Conservation (phyloP, 2,113 vertebrate species). For the Mixornis gularis region DNA sequence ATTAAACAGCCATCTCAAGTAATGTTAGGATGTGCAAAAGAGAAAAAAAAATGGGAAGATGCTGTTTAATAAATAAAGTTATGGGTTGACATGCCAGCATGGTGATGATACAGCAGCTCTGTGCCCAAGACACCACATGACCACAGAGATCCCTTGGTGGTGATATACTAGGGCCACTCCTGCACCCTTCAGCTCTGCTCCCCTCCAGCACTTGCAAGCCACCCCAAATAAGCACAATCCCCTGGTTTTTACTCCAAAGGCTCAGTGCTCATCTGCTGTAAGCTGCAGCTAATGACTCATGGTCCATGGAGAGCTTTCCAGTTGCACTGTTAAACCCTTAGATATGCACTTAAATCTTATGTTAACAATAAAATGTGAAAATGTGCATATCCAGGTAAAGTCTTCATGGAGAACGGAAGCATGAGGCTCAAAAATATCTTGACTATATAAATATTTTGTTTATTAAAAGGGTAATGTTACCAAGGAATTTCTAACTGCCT, state of each 20-base stretch:
- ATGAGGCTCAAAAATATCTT: background rate
- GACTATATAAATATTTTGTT: background rate
- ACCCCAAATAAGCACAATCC: background rate
- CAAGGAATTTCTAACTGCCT: background rate
- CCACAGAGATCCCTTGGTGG: background rate
- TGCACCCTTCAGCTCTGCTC: accelerated
- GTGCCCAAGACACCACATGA: background rate
- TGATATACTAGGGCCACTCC: background rate
- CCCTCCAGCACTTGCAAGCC: accelerated
- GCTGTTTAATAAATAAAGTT: background rate
- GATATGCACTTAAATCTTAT: background rate
- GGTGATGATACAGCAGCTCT: background rate
- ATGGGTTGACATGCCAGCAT: background rate
- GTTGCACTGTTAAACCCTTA: background rate
- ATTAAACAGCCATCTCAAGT: background rate
- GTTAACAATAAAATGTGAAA: background rate
- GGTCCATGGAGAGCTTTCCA: background rate
- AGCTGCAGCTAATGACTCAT: background rate
- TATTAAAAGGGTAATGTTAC: background rate
- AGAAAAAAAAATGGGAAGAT: background rate
- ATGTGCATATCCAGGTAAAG: background rate
- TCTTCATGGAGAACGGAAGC: background rate
- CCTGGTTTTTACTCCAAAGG: background rate
- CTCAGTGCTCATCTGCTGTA: background rate
- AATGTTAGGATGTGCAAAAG: background rate